Conservation (phyloP, 2,888 invertebrate genomes). For the Corbicula japonica region DNA sequence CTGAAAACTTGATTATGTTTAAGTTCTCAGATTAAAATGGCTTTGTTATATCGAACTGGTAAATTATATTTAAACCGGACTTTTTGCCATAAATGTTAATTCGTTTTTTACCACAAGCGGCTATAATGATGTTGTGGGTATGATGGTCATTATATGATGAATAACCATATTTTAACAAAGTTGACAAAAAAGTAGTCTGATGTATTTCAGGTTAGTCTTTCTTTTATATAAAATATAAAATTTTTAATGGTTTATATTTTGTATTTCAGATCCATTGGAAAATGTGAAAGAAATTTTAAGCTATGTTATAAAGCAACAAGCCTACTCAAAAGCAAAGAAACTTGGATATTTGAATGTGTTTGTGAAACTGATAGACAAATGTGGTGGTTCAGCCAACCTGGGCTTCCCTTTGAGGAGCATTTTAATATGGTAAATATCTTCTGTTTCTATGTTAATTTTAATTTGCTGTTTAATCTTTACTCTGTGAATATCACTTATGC, state of each 20-base stretch:
- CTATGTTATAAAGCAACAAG: conserved; percentile 89
- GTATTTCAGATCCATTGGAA: conserved; percentile 87
- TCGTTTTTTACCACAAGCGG: too few species aligned
- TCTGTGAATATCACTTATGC: too few species aligned
- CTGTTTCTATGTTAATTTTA: background rate
- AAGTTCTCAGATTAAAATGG: too few species aligned
- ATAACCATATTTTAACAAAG: too few species aligned
- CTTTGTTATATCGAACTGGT: too few species aligned
- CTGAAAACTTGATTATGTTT: too few species aligned
- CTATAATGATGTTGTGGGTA: too few species aligned
- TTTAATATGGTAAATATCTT: conserved; percentile 90
- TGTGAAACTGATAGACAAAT: conserved; percentile 92
- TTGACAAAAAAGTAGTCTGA: too few species aligned
- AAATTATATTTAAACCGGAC: too few species aligned
- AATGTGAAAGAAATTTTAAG: conserved; percentile 89
- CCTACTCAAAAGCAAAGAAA: conserved; percentile 92
- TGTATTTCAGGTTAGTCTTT: background rate
- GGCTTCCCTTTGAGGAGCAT: conserved; percentile 93
- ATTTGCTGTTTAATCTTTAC: too few species aligned
- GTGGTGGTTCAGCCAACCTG: conserved; percentile 89
- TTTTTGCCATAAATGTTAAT: too few species aligned
- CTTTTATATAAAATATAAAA: background rate
- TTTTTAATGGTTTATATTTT: background rate
- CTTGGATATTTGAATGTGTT: conserved; percentile 95
- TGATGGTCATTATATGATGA: too few species aligned